Evolutionary conservation across 2,113 vertebrate genomes (phyloP).

Genomic region (Excalfactoria chinensis): DNA sequence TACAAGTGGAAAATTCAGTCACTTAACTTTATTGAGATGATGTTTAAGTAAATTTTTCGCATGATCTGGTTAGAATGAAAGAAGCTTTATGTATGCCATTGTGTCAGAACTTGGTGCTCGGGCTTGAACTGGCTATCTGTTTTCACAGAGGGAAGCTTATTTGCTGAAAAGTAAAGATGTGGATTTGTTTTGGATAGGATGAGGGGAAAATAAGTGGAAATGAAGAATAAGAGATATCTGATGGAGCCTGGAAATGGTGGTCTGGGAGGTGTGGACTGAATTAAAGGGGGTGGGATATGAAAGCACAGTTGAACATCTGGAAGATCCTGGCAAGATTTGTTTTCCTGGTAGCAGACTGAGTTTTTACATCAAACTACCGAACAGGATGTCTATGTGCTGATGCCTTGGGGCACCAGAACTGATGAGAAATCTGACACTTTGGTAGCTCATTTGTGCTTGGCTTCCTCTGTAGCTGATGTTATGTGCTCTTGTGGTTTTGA

Average conservation of each 20-base stretch:
- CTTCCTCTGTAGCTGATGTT: neutral
- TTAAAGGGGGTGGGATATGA: neutral
- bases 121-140: neutral
- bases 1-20: neutral
- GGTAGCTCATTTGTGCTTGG: neutral
- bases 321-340: neutral
- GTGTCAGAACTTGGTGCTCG: neutral
- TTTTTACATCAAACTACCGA: neutral
- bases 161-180: neutral
- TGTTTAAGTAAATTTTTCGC: neutral
- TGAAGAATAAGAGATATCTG: neutral
- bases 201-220: neutral
- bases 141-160: neutral
- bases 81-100: neutral
- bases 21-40: neutral
- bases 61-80: neutral
- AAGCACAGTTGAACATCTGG: neutral
- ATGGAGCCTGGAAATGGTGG: neutral
- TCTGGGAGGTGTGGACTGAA: neutral
- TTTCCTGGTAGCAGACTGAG: neutral
- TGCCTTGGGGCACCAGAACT: neutral
- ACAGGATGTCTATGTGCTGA: neutral
- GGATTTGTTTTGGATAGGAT: neutral
- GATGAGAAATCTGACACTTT: neutral
- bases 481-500: neutral